Evolutionary conservation across 2,888 invertebrate species (phyloP), one percentile per base, ranked within the genome.

Genomic region (Machimus rusticus): DNA sequence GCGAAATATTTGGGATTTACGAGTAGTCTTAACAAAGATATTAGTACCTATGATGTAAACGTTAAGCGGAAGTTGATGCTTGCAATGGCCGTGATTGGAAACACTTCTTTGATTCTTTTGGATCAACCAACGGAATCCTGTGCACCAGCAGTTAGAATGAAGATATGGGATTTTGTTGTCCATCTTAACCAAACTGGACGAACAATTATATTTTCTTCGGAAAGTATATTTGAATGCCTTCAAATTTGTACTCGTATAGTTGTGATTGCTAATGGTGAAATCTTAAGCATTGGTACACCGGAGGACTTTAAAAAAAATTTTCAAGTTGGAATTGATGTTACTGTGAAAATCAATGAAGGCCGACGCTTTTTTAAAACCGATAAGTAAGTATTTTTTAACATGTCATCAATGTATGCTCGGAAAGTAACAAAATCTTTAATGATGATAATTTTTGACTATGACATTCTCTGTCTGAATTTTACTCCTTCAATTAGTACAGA

Each of bases 191-290:
- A 95, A 81, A 93, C 94, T 5, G 96, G 96, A 0, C 94, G 94
- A 90, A 95, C 96, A 88, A 94, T 97, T 82, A 93, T 97, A 89
- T 93, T 97, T 88, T 97, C 97, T 34, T 96, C 96, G 82, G 96
- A 96, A 92, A 96, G 95, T 91, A 96, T 96, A 95, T 95, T 95
- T 91, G 96, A 96, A 92, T 96, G 96, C 92, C 96, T 96, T 93
- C 95, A 95, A 78, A 93, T 96, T 34, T 96, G 96, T 91, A 95
- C 95, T 8, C 93, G 96, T 23, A 93, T 96, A 89, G 95, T 95
- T 66, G 95, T 96, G 89, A 96, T 96, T 96, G 96, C 96, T 89
- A 94, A 95, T 90, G 96, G 96, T 0, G 93, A 94, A 88, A 95
- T 96, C 91, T 93, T 94, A 90, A 95, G 95, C 89, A 92, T 95